Evolutionary conservation across 2,888 invertebrate genomes (phyloP).

Genomic region (Cheilosia variabilis): DNA sequence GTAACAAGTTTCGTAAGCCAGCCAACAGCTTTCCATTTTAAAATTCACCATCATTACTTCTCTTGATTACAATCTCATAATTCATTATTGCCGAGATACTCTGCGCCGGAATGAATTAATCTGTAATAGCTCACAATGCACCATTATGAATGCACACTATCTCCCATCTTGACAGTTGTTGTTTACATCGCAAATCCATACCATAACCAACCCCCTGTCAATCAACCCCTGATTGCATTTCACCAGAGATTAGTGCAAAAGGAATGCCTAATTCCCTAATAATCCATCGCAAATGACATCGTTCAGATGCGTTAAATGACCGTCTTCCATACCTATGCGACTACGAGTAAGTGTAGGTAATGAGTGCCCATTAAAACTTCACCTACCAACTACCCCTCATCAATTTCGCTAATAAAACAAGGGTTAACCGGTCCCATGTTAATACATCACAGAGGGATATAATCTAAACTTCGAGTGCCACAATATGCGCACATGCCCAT

Average conservation of each 20-base stretch:
- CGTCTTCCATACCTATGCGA: constrained; percentile 24
- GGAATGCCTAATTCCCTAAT: constrained; percentile 53
- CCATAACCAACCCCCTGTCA: constrained; percentile 7
- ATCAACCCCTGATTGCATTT: constrained; percentile 46
- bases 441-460: constrained; percentile 60
- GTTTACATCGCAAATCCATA: constrained; percentile 20
- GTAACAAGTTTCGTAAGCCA: too few relatives aligned
- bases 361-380: constrained; percentile 56
- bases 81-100: neutral
- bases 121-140: neutral
- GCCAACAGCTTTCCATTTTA: too few relatives aligned
- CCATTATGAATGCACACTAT: neutral
- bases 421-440: constrained; percentile 55
- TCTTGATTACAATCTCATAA: neutral
- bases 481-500: constrained; percentile 72
- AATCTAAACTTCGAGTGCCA: constrained; percentile 65
- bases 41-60: neutral
- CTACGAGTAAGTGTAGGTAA: constrained; percentile 37
- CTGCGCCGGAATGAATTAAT: neutral
- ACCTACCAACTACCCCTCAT: constrained; percentile 59
- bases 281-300: constrained; percentile 58
- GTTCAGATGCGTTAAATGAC: constrained; percentile 51
- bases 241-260: constrained; percentile 59
- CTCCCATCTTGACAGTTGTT: constrained; percentile 45
- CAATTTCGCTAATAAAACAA: constrained; percentile 31